Percentiles rank a stretch among this genome's conserved stretches.
Evolutionary conservation across 2,797 vertebrate species (phyloP).

Genomic region (Scleropages formosus): DNA sequence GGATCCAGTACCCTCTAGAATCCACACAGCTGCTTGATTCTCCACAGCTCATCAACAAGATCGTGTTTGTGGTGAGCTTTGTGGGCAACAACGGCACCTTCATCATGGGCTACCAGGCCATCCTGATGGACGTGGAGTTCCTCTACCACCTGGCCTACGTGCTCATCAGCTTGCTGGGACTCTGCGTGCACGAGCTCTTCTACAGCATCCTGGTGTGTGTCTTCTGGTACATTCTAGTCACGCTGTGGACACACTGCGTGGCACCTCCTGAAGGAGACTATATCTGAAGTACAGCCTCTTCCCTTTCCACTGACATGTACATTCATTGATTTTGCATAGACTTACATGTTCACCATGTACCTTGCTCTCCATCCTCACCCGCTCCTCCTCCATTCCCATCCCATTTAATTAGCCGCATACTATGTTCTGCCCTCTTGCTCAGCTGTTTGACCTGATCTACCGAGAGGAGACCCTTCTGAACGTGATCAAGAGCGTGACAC

Average conservation of each 20-base stretch:
- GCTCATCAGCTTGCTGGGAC: constrained; percentile 86
- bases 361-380: not conserved
- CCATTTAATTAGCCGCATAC: no score
- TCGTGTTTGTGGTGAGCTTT: constrained; percentile 94
- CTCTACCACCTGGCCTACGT: constrained; percentile 91
- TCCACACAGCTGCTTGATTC: no score
- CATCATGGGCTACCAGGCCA: constrained; percentile 92
- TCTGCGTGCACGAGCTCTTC: constrained; percentile 92
- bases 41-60: constrained; percentile 88
- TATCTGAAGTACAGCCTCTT: not conserved
- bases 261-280: not conserved
- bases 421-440: constrained; percentile 7
- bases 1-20: no score
- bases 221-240: no score
- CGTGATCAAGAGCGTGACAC: constrained; percentile 94
- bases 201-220: constrained; percentile 89
- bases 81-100: constrained; percentile 97
- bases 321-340: no score
- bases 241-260: not conserved
- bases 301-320: not conserved
- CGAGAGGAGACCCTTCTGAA: constrained; percentile 95
- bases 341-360: no score
- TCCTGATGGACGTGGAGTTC: constrained; percentile 96
- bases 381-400: not conserved
- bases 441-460: constrained; percentile 97